Evolutionary conservation across 2,888 invertebrate genomes (phyloP).

Genomic region (Heteropelma amictum): DNA sequence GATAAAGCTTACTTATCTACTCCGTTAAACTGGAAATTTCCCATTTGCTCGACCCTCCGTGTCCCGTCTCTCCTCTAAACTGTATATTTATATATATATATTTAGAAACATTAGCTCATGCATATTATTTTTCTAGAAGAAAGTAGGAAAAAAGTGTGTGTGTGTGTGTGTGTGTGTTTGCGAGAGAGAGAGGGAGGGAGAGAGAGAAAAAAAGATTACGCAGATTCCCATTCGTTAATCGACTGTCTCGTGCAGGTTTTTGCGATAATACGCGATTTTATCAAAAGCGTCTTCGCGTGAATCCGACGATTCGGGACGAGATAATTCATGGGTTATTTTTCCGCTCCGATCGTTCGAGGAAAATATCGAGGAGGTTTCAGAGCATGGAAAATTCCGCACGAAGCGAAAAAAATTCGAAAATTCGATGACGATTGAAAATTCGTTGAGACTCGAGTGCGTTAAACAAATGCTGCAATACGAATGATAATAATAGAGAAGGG

Average conservation of each 20-base stretch:
- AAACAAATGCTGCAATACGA: too few relatives aligned
- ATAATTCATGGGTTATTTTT: too few relatives aligned
- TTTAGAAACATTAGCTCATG: conserved; percentile 11
- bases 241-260: conserved; percentile 3
- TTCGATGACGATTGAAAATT: too few relatives aligned
- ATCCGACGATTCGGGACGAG: too few relatives aligned
- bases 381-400: too few relatives aligned
- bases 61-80: conserved; percentile 23
- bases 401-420: too few relatives aligned
- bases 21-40: conserved; percentile 54
- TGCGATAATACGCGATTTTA: not conserved
- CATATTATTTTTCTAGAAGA: conserved; percentile 23
- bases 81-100: conserved; percentile 26
- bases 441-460: too few relatives aligned
- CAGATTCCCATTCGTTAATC: conserved; percentile 15
- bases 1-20: conserved; percentile 57
- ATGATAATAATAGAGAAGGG: too few relatives aligned
- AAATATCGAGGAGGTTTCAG: too few relatives aligned
- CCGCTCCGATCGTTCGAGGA: too few relatives aligned
- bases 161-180: not conserved
- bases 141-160: not conserved
- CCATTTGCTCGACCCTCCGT: conserved; percentile 30
- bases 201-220: not conserved
- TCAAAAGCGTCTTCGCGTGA: too few relatives aligned
- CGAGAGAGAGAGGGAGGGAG: not conserved